Evolutionary conservation across 1,140 invertebrate genomes (phyloP).

Genomic region (Drosophila carrolli): DNA sequence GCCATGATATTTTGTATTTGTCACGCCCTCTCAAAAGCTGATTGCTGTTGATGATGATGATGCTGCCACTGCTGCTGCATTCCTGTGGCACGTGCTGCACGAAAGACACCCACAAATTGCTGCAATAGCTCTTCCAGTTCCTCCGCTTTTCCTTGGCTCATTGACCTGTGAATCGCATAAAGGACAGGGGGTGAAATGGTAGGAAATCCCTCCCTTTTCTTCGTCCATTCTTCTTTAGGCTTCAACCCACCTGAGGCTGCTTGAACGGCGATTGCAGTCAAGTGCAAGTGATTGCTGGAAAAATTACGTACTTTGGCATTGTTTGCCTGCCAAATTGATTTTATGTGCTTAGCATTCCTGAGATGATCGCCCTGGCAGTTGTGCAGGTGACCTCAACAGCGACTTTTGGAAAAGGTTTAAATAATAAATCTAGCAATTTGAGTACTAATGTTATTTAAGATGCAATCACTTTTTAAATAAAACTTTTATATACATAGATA

Average conservation of each 20-base stretch:
- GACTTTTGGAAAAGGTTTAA: neutral
- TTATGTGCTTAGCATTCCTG: constrained; percentile 17
- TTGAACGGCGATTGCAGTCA: constrained; percentile 41
- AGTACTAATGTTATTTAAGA: too few relatives aligned
- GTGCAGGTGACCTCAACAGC: too few relatives aligned
- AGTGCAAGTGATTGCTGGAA: constrained; percentile 56
- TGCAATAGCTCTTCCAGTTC: constrained; percentile 20
- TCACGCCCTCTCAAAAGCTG: constrained; percentile 30
- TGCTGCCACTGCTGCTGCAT: constrained; percentile 1
- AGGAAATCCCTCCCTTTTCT: constrained; percentile 25
- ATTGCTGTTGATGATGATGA: constrained; percentile 26
- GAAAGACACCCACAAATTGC: constrained; percentile 47
- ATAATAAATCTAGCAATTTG: neutral
- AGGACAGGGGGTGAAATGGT: neutral
- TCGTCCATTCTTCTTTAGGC: neutral
- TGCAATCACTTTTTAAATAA: too few relatives aligned
- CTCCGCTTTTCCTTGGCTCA: constrained; percentile 12
- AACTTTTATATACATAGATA: too few relatives aligned
- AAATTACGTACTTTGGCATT: constrained; percentile 52
- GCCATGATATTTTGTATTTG: constrained; percentile 39
- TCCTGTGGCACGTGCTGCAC: constrained; percentile 20
- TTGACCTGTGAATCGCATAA: constrained; percentile 44
- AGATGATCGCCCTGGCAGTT: constrained; percentile 5
- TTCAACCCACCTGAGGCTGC: constrained; percentile 40
- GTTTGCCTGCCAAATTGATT: constrained; percentile 50